Evolutionary conservation across 2,113 vertebrate genomes (phyloP).

Genomic region (Amphiprion ocellaris): DNA sequence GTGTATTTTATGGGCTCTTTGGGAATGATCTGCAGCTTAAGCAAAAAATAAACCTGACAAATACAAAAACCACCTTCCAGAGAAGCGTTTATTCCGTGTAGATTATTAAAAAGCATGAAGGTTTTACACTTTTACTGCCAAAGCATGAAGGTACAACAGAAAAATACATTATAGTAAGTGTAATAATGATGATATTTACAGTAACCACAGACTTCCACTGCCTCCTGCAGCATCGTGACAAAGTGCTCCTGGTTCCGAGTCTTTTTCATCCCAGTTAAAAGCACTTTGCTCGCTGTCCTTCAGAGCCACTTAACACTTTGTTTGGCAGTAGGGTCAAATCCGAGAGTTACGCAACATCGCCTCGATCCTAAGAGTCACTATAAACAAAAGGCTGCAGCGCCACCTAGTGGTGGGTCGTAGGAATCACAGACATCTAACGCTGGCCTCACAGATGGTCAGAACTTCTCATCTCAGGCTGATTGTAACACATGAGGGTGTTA

Average conservation of each 20-base stretch:
- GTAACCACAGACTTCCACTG: too few relatives aligned
- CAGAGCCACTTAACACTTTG: constrained; percentile 10
- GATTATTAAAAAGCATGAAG: too few relatives aligned
- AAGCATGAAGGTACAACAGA: too few relatives aligned
- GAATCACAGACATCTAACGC: constrained; percentile 16
- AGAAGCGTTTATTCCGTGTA: too few relatives aligned
- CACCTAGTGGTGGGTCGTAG: constrained; percentile 45
- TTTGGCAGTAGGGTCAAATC: constrained; percentile 1
- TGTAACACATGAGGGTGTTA: constrained; percentile 33
- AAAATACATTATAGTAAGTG: too few relatives aligned
- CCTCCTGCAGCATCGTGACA: neutral
- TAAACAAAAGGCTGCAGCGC: constrained; percentile 43
- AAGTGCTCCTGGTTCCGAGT: neutral
- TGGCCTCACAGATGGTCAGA: constrained; percentile 31
- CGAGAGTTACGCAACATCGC: constrained; percentile 48
- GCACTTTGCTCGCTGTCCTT: constrained; percentile 12
- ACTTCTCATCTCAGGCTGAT: constrained; percentile 42
- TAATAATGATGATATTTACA: too few relatives aligned
- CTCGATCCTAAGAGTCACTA: neutral
- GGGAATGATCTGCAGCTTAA: too few relatives aligned
- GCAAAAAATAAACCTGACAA: too few relatives aligned
- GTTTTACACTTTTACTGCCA: too few relatives aligned
- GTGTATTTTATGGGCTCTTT: too few relatives aligned
- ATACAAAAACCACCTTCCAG: too few relatives aligned
- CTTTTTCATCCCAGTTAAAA: constrained; percentile 8